Evolutionary conservation across 2,113 vertebrate genomes (phyloP).

Genomic region (Melanocharis versteri): DNA sequence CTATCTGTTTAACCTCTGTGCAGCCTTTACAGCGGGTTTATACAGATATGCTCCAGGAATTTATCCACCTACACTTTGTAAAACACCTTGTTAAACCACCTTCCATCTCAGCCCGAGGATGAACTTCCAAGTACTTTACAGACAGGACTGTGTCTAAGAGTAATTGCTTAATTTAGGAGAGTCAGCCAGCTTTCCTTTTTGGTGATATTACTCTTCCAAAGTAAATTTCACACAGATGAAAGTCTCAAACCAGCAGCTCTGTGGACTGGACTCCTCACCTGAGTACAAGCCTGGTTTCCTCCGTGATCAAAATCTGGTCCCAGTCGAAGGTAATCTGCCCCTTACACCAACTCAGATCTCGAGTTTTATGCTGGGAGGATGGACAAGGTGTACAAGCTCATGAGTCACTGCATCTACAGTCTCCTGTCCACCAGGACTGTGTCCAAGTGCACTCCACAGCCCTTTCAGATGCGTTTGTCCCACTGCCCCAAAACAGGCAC

Average conservation of each 20-base stretch:
- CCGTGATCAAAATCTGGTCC: background rate
- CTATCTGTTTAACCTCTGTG: constrained; percentile 52
- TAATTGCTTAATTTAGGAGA: constrained; percentile 59
- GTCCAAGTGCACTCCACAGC: background rate
- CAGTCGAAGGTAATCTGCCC: background rate
- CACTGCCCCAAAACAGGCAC: background rate
- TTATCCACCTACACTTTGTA: constrained; percentile 36
- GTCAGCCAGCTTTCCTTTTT: background rate
- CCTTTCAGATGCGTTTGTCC: background rate
- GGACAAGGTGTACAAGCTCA: background rate
- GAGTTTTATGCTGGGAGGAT: background rate
- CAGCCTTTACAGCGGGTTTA: constrained; percentile 46
- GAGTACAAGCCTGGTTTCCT: background rate
- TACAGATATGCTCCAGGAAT: constrained; percentile 52
- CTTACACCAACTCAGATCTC: background rate
- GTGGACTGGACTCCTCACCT: background rate
- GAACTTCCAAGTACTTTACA: background rate
- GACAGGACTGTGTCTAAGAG: background rate
- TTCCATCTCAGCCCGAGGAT: constrained; percentile 10
- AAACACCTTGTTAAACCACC: constrained; percentile 36
- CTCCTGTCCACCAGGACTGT: background rate
- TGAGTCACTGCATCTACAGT: background rate
- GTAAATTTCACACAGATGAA: background rate
- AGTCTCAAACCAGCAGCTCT: background rate
- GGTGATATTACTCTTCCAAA: constrained; percentile 4